Evolutionary conservation across 2,888 invertebrate genomes (phyloP).

Genomic region (Epistrophella euchroma): DNA sequence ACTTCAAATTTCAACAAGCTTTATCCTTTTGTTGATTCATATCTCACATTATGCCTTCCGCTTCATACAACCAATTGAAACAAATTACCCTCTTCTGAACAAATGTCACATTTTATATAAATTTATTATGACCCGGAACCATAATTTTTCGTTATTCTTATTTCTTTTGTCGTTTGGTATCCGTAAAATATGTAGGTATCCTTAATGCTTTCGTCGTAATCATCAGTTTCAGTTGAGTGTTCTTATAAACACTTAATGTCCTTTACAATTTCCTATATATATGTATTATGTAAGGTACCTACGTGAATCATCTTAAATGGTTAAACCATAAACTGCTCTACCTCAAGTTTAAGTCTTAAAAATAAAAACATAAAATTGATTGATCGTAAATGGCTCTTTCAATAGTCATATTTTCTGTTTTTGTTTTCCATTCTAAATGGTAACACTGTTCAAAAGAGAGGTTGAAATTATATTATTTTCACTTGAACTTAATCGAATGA

Average conservation of each 20-base stretch:
- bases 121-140: not conserved
- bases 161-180: not conserved
- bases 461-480: not conserved
- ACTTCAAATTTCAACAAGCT: too few relatives aligned
- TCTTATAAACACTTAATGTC: not conserved
- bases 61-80: not conserved
- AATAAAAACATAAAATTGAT: conserved; percentile 49
- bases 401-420: conserved; percentile 1
- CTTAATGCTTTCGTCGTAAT: not conserved
- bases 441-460: not conserved
- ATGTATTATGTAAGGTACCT: too few relatives aligned
- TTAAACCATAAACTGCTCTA: not conserved
- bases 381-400: conserved; percentile 18
- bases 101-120: conserved; percentile 2
- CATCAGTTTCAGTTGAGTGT: not conserved
- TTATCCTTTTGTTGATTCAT: not conserved
- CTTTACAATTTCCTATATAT: not conserved
- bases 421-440: not conserved
- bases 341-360: not conserved
- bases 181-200: not conserved
- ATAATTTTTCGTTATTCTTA: not conserved
- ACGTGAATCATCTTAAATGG: not conserved
- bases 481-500: not conserved
- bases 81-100: not conserved
- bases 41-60: not conserved